phyloP scores from a whole-genome alignment of 2,113 vertebrate species.

The Chaetorhynchus papuensis region DNA sequence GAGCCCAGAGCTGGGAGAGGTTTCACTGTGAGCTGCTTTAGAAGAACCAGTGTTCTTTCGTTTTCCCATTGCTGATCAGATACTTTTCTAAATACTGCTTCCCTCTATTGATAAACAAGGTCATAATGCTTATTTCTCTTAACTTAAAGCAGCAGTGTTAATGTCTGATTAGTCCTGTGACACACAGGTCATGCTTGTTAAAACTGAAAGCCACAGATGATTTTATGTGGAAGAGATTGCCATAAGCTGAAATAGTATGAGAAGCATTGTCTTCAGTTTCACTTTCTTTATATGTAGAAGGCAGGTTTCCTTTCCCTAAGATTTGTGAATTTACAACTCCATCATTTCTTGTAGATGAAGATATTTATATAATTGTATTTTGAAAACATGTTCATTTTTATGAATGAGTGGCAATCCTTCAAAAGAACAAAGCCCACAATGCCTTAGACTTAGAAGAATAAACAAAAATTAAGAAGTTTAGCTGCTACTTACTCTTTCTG shows the following conservation, averaged over 20 bases:
- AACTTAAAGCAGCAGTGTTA: slow-evolving; percentile 10
- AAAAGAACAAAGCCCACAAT: background rate
- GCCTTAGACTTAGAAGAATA: background rate
- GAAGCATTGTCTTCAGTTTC: background rate
- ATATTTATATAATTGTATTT: background rate
- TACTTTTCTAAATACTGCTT: background rate
- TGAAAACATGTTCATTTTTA: slow-evolving; percentile 8
- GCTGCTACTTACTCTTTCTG: slow-evolving; percentile 34
- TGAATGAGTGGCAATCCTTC: slow-evolving; percentile 12
- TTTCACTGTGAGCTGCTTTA: background rate
- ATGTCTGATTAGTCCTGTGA: slow-evolving; percentile 53
- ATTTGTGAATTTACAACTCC: background rate
- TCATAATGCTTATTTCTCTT: background rate
- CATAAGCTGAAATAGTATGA: background rate
- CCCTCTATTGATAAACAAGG: slow-evolving; percentile 6
- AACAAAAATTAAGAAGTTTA: slow-evolving; percentile 11
- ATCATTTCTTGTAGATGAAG: background rate
- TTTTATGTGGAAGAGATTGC: slow-evolving; percentile 10
- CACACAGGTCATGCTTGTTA: slow-evolving; percentile 21
- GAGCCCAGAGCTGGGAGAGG: background rate
- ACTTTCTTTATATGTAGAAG: background rate
- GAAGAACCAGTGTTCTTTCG: background rate
- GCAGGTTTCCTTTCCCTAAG: background rate
- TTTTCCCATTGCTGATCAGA: background rate
- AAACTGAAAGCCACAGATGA: slow-evolving; percentile 22